Percentiles rank a stretch among this genome's conserved stretches.
These are phyloP conservation scores for Pachyrhynchus sulphureomaculatus DNA, from an alignment of 1,140 invertebrate species.

Conservation along the genomic window DNA sequence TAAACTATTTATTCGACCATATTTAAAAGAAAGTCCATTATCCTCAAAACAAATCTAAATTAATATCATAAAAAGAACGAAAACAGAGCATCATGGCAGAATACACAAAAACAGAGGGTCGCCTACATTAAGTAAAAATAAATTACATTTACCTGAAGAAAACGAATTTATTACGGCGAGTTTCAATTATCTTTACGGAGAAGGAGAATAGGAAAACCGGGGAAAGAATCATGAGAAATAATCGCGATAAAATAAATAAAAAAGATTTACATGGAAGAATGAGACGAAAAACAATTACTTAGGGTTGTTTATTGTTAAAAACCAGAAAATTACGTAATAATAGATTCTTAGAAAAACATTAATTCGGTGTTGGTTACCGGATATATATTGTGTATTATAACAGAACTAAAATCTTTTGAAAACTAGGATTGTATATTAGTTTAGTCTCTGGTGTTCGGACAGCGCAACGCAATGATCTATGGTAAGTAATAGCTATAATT, in stretches of 20 bases:
- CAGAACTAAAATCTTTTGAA: no score
- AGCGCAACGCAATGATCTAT: no score
- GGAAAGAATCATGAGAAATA: slow-evolving; percentile 29
- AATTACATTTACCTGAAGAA: slow-evolving; percentile 34
- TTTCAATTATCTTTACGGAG: slow-evolving; percentile 31
- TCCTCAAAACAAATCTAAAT: slow-evolving; percentile 13
- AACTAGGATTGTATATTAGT: no score
- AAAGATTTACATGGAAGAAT: slow-evolving; percentile 5
- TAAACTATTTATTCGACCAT: slow-evolving; percentile 1
- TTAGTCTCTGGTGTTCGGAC: no score
- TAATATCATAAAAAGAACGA: slow-evolving; percentile 4
- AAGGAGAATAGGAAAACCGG: slow-evolving; percentile 28
- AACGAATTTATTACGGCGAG: slow-evolving; percentile 31
- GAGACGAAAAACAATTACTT: slow-evolving; percentile 1
- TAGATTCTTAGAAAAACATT: no score
- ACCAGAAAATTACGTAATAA: no score
- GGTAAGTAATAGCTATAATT: no score
- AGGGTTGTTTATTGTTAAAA: neutral
- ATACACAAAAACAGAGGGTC: slow-evolving; percentile 34
- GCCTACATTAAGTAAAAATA: slow-evolving; percentile 32
- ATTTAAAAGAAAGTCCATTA: slow-evolving; percentile 25
- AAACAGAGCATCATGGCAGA: slow-evolving; percentile 6
- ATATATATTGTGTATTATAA: no score
- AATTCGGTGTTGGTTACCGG: no score
- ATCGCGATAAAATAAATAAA: slow-evolving; percentile 16